phyloP scores from a whole-genome alignment of 2,113 vertebrate genomes.

The Guaruba guarouba region DNA sequence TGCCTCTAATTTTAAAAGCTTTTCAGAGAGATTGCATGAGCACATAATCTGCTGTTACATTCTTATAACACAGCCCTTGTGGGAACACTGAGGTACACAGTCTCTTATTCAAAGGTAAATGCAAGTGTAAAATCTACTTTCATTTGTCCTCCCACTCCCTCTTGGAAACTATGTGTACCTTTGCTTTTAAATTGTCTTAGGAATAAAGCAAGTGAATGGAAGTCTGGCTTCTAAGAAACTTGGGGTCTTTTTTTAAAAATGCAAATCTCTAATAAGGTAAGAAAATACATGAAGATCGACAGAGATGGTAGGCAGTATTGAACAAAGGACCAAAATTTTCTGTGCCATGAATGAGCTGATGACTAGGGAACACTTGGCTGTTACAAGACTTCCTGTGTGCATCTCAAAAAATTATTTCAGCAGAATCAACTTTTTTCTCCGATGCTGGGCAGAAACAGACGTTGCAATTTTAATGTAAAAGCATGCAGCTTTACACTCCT shows the following conservation, averaged over 20 bases:
- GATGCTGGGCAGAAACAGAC: neutral
- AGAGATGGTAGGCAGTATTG: neutral
- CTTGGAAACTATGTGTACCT: neutral
- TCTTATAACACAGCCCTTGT: conserved; percentile 27
- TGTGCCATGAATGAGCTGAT: neutral
- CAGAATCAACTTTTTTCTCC: neutral
- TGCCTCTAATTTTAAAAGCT: conserved; percentile 42
- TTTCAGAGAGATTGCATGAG: conserved; percentile 50
- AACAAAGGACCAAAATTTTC: neutral
- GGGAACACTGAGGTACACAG: neutral
- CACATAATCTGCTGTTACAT: conserved; percentile 39
- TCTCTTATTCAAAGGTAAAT: conserved; percentile 19
- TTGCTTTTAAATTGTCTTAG: neutral
- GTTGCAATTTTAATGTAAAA: neutral
- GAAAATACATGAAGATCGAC: neutral
- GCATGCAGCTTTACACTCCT: neutral
- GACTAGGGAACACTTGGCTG: neutral
- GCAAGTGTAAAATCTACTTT: conserved; percentile 33
- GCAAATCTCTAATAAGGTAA: neutral
- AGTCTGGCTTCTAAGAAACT: neutral
- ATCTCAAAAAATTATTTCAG: neutral
- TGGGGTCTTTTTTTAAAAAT: neutral
- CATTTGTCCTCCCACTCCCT: conserved; percentile 14
- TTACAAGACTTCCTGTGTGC: neutral
- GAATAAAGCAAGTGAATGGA: neutral